Conservation (phyloP, 2,113 vertebrate genomes). For the Merops nubicus region DNA sequence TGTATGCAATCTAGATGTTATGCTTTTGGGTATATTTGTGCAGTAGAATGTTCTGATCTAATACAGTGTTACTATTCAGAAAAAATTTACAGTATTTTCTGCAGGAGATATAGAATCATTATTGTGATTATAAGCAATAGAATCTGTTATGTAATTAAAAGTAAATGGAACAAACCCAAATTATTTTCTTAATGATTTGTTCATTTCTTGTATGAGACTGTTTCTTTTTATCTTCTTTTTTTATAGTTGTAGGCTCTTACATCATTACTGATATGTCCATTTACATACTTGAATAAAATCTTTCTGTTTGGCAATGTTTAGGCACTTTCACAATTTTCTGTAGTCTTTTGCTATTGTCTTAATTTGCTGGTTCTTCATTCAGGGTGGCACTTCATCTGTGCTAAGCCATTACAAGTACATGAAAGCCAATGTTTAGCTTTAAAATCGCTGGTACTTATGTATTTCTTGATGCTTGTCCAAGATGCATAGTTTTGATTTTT, state of each 20-base stretch:
- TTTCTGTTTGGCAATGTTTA: neutral
- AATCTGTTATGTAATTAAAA: neutral
- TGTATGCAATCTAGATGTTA: accelerated
- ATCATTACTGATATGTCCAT: neutral
- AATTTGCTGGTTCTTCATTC: neutral
- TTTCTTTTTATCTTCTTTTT: neutral
- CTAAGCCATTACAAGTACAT: neutral
- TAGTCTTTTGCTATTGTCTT: neutral
- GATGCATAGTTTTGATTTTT: neutral
- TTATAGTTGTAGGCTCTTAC: neutral
- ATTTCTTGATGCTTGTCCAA: slow-evolving; percentile 22
- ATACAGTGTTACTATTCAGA: neutral
- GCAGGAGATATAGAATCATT: neutral
- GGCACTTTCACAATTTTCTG: neutral
- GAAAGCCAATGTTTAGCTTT: slow-evolving; percentile 6
- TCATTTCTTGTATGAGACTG: neutral
- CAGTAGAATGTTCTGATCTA: neutral
- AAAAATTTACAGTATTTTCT: neutral
- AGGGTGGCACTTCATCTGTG: neutral
- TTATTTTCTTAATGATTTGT: neutral
- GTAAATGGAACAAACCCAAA: neutral
- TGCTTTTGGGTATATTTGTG: neutral
- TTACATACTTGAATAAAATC: neutral
- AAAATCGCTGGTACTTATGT: neutral
- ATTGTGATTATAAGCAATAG: neutral